phyloP scores from a whole-genome alignment of 2,888 invertebrate species.

The Mimumesa dahlbomi region DNA sequence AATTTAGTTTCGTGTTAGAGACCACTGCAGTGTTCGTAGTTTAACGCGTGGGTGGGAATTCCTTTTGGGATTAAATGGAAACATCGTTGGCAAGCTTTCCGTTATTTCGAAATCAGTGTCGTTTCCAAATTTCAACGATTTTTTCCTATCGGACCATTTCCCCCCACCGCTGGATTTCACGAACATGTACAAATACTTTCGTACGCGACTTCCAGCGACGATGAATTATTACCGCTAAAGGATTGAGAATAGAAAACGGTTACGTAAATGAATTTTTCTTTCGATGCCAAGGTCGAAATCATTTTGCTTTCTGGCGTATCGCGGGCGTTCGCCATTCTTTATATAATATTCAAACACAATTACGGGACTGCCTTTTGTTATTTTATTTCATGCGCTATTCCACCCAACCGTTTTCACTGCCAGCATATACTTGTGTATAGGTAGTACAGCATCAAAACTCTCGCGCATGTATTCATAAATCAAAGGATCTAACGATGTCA shows the following conservation, averaged over 20 bases:
- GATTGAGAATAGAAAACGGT: background rate
- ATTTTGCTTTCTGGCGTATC: background rate
- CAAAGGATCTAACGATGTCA: too few species aligned
- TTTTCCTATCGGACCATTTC: background rate
- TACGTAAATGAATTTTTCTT: constrained; percentile 4
- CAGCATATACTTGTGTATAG: too few species aligned
- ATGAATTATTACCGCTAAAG: background rate
- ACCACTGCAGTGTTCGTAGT: too few species aligned
- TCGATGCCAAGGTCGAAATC: background rate
- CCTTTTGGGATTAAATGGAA: too few species aligned
- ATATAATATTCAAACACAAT: background rate
- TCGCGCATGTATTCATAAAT: too few species aligned
- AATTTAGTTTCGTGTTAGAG: too few species aligned
- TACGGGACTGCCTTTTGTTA: too few species aligned
- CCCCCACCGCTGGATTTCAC: background rate
- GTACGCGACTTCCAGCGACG: background rate
- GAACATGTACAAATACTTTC: too few species aligned
- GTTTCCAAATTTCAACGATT: background rate
- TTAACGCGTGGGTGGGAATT: too few species aligned
- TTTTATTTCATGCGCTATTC: too few species aligned
- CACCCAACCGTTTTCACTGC: too few species aligned
- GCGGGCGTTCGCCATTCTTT: background rate
- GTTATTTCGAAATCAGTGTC: background rate
- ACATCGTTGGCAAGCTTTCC: background rate
- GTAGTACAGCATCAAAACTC: too few species aligned